phyloP scores from a whole-genome alignment of 2,888 invertebrate species.

The Orthonychiurus folsomi region DNA sequence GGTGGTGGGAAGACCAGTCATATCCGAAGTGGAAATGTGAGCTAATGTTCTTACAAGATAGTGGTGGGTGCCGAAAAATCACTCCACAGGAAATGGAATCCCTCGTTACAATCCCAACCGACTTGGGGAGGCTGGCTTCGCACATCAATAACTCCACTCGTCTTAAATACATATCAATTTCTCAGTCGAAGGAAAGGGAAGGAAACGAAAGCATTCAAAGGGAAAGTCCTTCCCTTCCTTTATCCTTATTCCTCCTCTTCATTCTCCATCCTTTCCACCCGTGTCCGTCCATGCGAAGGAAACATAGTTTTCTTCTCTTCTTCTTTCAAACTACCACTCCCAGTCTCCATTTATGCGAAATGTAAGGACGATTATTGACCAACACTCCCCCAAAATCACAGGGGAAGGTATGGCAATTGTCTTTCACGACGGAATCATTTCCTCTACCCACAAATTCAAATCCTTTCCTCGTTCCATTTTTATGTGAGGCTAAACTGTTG shows the following conservation, averaged over 20 bases:
- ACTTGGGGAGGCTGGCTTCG: constrained; percentile 16
- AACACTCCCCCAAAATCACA: too few species aligned
- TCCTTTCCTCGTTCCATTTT: constrained; percentile 9
- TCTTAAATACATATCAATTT: constrained; percentile 35
- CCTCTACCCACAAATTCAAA: neutral
- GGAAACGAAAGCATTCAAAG: constrained; percentile 8
- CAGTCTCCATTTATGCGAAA: neutral
- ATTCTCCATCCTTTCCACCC: neutral
- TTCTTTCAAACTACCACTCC: too few species aligned
- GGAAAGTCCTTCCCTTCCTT: constrained; percentile 10
- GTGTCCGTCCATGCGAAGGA: neutral
- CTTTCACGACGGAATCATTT: too few species aligned
- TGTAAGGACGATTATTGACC: neutral
- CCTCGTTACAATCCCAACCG: constrained; percentile 32
- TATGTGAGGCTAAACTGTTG: constrained; percentile 36
- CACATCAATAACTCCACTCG: constrained; percentile 34
- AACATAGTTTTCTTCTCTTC: neutral
- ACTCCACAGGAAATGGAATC: constrained; percentile 40
- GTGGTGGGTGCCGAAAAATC: constrained; percentile 29
- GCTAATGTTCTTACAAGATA: constrained; percentile 38
- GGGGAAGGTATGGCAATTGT: too few species aligned
- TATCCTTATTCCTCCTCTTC: neutral
- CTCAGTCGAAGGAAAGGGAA: constrained; percentile 9
- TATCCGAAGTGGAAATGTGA: constrained; percentile 40
- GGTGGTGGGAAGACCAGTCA: constrained; percentile 38